These are phyloP conservation scores for Orthonevra nobilis DNA, from an alignment of 2,888 invertebrate species.

Conservation along the genomic window DNA sequence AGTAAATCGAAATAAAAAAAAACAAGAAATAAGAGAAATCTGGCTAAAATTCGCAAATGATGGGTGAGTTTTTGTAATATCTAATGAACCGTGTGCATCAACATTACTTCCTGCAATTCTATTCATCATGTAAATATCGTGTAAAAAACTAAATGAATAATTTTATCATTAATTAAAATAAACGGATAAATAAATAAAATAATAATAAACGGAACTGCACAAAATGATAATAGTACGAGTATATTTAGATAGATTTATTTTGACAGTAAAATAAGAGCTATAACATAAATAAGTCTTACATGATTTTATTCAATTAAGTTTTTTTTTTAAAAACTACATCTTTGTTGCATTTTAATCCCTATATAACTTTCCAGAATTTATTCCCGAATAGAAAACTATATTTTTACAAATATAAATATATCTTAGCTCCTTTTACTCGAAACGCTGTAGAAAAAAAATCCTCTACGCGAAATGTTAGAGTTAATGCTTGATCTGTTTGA, in stretches of 20 bases:
- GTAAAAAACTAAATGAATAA: conserved; percentile 43
- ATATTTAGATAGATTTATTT: conserved; percentile 35
- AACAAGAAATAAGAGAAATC: background rate
- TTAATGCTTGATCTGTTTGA: too few relatives aligned
- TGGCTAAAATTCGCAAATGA: too few relatives aligned
- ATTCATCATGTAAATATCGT: conserved; percentile 46
- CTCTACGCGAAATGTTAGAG: too few relatives aligned
- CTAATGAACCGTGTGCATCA: conserved; percentile 39
- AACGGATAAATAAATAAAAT: too few relatives aligned
- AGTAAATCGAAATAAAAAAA: conserved; percentile 16
- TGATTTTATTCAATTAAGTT: conserved; percentile 34
- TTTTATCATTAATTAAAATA: conserved; percentile 14
- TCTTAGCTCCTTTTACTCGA: too few relatives aligned
- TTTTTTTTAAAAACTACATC: too few relatives aligned
- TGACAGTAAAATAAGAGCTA: conserved; percentile 30
- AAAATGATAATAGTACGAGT: conserved; percentile 27
- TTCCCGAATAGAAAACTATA: too few relatives aligned
- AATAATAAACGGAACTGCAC: too few relatives aligned
- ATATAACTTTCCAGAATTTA: too few relatives aligned
- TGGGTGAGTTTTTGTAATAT: conserved; percentile 35
- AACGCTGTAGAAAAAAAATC: too few relatives aligned
- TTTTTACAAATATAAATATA: too few relatives aligned
- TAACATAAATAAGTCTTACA: conserved; percentile 43
- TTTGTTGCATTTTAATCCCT: background rate
- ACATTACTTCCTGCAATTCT: conserved; percentile 41